Evolutionary conservation across 2,113 vertebrate species (phyloP), one percentile per base, ranked within the genome.

Genomic region (Ctenomys sociabilis): DNA sequence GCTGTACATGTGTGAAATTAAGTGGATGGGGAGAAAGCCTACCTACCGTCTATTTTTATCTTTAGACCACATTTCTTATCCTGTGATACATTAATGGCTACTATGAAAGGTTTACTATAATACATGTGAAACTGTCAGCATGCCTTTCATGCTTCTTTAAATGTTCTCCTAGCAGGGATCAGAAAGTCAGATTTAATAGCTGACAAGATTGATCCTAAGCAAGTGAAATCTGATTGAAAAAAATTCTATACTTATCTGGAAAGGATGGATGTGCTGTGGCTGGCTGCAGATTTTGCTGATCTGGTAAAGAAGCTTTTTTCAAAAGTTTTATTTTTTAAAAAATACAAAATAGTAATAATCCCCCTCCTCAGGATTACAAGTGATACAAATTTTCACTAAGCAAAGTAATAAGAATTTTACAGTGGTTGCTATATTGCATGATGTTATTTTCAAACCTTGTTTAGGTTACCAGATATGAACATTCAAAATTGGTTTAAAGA

Each of bases 1-100:
- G 88, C 90, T 97, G 92, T 84, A 96, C 92, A 95, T 90, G 97
- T 98, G 98, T 98, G 98, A 98, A 98, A 98, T 98, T 96, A 98
- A 98, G 96, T 89, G 54, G 68, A 52, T 49, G 95, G 91, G 91
- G 94, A 96, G 83, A 87, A 97, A 97, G 97, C 96, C 82, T 80
- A 54, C 78, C 19, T 28, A 73, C 88, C 96, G 97, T 85, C 97
- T 96, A 68, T 97, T 98, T 98, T 98, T 98, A 98, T 98, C 98
- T 98, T 96, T 93, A 77, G 95, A 97, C 89, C 91, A 94, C 97
- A 97, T 97, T 97, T 87, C 75, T 91, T 91, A 87, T 97, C 97
- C 85, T 94, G 97, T 95, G 97, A 96, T 40, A 72, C 97, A 98
- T 97, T 98, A 97, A 95, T 95, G 95, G 96, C 96, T 86, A 82